Conservation (phyloP, 1,140 invertebrate species). For the Heliconius eleuchia region DNA sequence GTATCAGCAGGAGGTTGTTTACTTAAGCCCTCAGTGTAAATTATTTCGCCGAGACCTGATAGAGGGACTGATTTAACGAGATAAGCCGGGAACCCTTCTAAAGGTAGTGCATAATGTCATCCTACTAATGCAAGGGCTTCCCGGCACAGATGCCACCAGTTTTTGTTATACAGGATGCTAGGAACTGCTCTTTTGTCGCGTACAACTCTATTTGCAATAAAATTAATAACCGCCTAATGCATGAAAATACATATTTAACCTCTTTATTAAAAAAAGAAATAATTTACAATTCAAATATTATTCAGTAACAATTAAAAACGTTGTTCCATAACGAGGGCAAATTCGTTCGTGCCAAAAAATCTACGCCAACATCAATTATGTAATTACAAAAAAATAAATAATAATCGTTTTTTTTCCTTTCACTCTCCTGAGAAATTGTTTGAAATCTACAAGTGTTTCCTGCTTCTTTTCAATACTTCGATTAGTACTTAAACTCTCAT, state of each 20-base stretch:
- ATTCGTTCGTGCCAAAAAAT: slow-evolving; percentile 19
- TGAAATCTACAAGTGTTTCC: slow-evolving; percentile 9
- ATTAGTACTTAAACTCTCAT: slow-evolving; percentile 36
- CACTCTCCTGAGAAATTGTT: background rate
- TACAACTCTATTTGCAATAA: background rate
- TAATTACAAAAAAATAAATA: background rate
- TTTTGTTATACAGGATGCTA: slow-evolving; percentile 71
- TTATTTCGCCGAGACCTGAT: slow-evolving; percentile 56
- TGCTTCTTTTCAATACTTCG: slow-evolving; percentile 27
- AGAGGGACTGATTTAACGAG: slow-evolving; percentile 68
- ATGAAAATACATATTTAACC: background rate
- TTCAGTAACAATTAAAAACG: slow-evolving; percentile 8
- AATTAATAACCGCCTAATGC: background rate
- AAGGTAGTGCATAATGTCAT: slow-evolving; percentile 77
- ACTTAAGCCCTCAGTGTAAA: slow-evolving; percentile 57
- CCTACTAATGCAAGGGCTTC: slow-evolving; percentile 77
- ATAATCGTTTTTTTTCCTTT: background rate
- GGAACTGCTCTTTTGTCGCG: slow-evolving; percentile 37
- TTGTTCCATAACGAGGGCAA: slow-evolving; percentile 15
- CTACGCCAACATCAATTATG: background rate
- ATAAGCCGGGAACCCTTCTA: slow-evolving; percentile 74
- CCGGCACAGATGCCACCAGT: slow-evolving; percentile 73
- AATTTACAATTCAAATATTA: slow-evolving; percentile 11
- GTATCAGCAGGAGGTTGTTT: slow-evolving; percentile 63
- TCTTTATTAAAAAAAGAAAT: background rate